phyloP scores from a whole-genome alignment of 2,113 vertebrate genomes.

The Polypterus bichir region DNA sequence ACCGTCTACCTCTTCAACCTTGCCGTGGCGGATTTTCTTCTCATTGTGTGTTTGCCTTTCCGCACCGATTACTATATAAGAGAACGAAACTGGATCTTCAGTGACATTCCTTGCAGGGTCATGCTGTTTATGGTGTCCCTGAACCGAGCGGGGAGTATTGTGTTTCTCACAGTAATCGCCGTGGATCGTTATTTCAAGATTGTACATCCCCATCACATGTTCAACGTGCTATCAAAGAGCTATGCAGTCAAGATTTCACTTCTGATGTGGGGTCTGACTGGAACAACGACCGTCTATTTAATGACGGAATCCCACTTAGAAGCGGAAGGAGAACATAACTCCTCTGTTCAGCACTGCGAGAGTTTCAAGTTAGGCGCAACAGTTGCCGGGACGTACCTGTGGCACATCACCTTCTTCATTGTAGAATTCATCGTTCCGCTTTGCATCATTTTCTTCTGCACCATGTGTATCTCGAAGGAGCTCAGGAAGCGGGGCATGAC shows the following conservation, averaged over 20 bases:
- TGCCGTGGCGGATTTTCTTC: constrained; percentile 55
- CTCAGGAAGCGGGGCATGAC: constrained; percentile 23
- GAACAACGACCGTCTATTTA: constrained; percentile 44
- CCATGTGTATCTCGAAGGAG: constrained; percentile 23
- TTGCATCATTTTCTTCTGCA: constrained; percentile 27
- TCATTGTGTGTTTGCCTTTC: constrained; percentile 51
- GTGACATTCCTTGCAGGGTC: constrained; percentile 32
- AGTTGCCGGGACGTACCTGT: constrained; percentile 20
- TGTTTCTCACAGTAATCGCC: constrained; percentile 52
- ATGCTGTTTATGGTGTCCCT: constrained; percentile 54
- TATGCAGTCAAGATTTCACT: constrained; percentile 35
- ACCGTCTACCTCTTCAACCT: constrained; percentile 57
- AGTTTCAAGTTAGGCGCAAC: constrained; percentile 17
- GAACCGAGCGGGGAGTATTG: constrained; percentile 53
- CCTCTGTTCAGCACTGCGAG: constrained; percentile 36
- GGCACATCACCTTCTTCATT: constrained; percentile 39
- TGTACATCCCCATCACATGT: constrained; percentile 40
- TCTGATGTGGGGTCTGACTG: constrained; percentile 42
- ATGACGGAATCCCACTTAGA: constrained; percentile 34
- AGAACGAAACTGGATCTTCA: constrained; percentile 22
- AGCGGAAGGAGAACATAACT: no score
- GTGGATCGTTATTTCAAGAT: constrained; percentile 59
- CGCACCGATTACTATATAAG: constrained; percentile 29
- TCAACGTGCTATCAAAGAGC: constrained; percentile 37
- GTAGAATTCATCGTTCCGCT: constrained; percentile 29